Base-by-base conservation (phyloP, 2,888 invertebrate species). In the Cyclophora punctaria region DNA sequence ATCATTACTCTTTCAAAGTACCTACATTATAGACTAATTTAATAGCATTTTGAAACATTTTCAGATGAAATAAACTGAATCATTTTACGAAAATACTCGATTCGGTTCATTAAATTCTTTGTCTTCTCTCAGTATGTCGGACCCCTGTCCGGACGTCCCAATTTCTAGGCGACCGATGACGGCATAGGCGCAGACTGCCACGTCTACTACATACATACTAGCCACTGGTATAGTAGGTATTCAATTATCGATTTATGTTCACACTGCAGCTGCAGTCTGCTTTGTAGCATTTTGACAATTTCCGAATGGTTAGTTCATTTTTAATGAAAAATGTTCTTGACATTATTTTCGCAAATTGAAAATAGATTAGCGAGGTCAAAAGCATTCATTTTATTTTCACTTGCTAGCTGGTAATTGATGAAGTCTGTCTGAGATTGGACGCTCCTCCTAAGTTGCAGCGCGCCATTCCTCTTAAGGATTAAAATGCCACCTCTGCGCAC, bases 81-180 rank as follows among this genome's bases (percentile, higher is more conserved):
- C 20, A 20, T 20, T 20, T 20, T 20, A 20, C 20, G 20, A 20
- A 20, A 20, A 20, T 20, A 20, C 20, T 20, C 20, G 20, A 20
- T 20, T 20, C 20, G 20, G 20, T 20, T 20, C 20, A 20, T 20
- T 20, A 20, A 20, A 20, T 20, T 20, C 20, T 20, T 20, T 20
- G 20, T 20, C 20, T 20, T 20, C 60, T 69, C 62, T 59, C 62
- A 4, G 63, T 54, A 59, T 57, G 49, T 59, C 64, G 63, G 64
- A 69, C 69, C 73, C 75, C 69, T 61, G 65, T 67, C 73, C 73
- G 80, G 80, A 82, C 70, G 73, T 73, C 74, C 74, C 78, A 80
- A 80, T 80, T 78, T 63, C 71, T 67, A 73, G 59, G 63, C 64
- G 60, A 67, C 64, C 57, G 37, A 37, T 37, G 63, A 55, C 58